Evolutionary conservation across 2,888 invertebrate species (phyloP).

Genomic region (Xiphydria camelus): DNA sequence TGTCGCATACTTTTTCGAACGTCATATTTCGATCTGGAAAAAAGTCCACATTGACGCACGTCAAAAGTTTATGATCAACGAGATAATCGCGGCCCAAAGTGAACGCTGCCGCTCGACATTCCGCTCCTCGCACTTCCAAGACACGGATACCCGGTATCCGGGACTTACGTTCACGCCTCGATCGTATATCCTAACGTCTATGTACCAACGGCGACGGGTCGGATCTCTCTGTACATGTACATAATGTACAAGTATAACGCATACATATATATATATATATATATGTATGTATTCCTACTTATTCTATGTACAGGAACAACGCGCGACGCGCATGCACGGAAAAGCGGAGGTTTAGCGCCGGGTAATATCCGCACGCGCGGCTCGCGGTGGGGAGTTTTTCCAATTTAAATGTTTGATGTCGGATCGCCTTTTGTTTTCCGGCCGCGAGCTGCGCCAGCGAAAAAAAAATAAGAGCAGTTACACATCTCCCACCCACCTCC

Average conservation of each 20-base stretch:
- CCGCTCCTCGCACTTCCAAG: no score
- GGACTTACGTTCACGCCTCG: conserved; percentile 5
- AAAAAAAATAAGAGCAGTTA: conserved; percentile 39
- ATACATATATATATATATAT: no score
- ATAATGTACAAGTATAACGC: no score
- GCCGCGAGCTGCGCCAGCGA: conserved; percentile 21
- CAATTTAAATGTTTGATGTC: conserved; percentile 47
- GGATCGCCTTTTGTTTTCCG: conserved; percentile 40
- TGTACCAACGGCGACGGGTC: no score
- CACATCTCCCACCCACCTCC: conserved; percentile 13
- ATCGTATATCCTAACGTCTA: conserved; percentile 7
- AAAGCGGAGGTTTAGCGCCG: conserved; percentile 18
- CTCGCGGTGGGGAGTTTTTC: conserved; percentile 26
- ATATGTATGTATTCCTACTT: conserved; percentile 11
- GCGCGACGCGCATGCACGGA: conserved; percentile 16
- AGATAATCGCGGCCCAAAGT: no score
- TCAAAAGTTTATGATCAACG: no score
- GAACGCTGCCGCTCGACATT: no score
- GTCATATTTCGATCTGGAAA: no score
- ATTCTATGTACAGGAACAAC: conserved; percentile 14
- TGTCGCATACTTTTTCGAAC: no score
- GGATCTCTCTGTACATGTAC: no score
- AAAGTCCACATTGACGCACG: no score
- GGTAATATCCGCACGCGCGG: conserved; percentile 10
- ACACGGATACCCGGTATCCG: conserved; percentile 16